Conservation (phyloP, 2,888 invertebrate genomes). For the Drosophila prostipennis region DNA sequence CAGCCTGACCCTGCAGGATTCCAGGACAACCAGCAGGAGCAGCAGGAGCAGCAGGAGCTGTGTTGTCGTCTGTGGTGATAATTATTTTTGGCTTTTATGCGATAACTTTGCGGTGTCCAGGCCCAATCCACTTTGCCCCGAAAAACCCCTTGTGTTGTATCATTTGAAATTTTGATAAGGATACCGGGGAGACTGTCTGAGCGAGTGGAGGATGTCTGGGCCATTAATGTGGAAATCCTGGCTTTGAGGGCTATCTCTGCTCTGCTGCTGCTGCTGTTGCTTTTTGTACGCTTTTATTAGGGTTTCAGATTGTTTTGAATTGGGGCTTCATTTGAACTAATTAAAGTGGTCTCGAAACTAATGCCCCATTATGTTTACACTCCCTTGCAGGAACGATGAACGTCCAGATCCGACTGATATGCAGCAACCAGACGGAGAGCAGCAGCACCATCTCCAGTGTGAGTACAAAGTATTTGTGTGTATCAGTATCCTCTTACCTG, state of each 20-base stretch:
- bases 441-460: slow-evolving; percentile 73
- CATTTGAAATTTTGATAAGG: slow-evolving; percentile 70
- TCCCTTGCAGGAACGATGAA: slow-evolving; percentile 74
- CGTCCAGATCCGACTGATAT: slow-evolving; percentile 81
- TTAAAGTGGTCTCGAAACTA: slow-evolving; percentile 55
- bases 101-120: slow-evolving; percentile 69
- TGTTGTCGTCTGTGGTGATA: slow-evolving; percentile 75
- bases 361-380: slow-evolving; percentile 43
- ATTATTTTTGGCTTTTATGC: slow-evolving; percentile 79
- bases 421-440: slow-evolving; percentile 68
- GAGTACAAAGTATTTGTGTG: slow-evolving; percentile 61
- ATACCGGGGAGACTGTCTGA: slow-evolving; percentile 31
- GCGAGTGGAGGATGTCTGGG: slow-evolving; percentile 36
- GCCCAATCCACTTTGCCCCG: slow-evolving; percentile 27
- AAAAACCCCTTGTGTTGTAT: slow-evolving; percentile 22
- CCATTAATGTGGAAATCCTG: slow-evolving; percentile 70
- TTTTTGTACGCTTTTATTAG: slow-evolving; percentile 57
- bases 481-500: slow-evolving; percentile 8
- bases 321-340: slow-evolving; percentile 58
- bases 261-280: slow-evolving; percentile 32
- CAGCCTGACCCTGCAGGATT: slow-evolving; percentile 44
- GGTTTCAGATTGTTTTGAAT: slow-evolving; percentile 56
- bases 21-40: slow-evolving; percentile 21
- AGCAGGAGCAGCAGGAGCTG: slow-evolving; percentile 37
- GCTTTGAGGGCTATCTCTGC: slow-evolving; percentile 38